phyloP scores from a whole-genome alignment of 1,140 invertebrate species.

The Saccostrea glomerata region DNA sequence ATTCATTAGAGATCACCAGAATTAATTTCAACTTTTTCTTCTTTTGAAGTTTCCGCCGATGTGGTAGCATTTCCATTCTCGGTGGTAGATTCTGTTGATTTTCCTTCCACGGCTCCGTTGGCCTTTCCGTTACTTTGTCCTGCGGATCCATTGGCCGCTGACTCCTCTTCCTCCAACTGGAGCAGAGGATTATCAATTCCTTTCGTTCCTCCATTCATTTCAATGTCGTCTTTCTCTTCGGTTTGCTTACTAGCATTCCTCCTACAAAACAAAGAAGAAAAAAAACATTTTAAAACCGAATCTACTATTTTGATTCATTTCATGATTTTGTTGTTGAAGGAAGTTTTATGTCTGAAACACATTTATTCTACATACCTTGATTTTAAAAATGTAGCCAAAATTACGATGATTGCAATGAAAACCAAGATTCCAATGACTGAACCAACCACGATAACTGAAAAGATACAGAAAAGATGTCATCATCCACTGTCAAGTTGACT shows the following conservation, averaged over 20 bases:
- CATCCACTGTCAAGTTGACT: background rate
- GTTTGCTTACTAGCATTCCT: background rate
- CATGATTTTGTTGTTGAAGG: too few species aligned
- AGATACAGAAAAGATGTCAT: background rate
- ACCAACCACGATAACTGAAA: conserved; percentile 37
- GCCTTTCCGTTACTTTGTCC: background rate
- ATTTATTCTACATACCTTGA: conserved; percentile 13
- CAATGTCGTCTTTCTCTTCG: background rate
- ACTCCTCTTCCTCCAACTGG: background rate
- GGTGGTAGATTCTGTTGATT: background rate
- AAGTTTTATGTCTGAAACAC: too few species aligned
- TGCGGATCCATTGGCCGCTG: background rate
- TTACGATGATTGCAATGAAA: conserved; percentile 28
- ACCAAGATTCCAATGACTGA: conserved; percentile 35
- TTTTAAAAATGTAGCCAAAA: conserved; percentile 26
- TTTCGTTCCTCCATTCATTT: conserved; percentile 16
- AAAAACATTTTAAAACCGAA: background rate
- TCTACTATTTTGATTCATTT: background rate
- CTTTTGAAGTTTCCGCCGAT: background rate
- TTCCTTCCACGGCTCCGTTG: background rate
- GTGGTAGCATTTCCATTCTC: background rate
- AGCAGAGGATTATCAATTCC: conserved; percentile 10
- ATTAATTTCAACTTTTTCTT: background rate
- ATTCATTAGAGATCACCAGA: background rate
- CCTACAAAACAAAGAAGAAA: background rate